phyloP scores from a whole-genome alignment of 1,140 invertebrate species.

The Drosophila parabipectinata region DNA sequence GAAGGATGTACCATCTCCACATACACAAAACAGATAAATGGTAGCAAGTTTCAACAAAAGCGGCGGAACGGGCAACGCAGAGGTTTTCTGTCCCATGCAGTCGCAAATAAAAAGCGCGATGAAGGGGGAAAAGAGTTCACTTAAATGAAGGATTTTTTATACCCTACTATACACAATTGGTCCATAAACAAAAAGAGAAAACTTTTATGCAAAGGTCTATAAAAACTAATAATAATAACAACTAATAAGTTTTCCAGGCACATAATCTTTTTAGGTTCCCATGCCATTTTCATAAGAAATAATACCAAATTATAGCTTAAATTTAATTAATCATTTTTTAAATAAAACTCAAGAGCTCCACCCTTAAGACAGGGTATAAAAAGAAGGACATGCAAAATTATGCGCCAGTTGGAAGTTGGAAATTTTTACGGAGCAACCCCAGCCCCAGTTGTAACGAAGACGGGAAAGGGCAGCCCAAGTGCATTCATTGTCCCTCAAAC shows the following conservation, averaged over 20 bases:
- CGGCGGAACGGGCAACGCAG: slow-evolving; percentile 55
- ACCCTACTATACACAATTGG: too few relatives aligned
- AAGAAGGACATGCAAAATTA: slow-evolving; percentile 69
- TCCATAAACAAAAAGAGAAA: too few relatives aligned
- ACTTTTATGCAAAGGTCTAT: too few relatives aligned
- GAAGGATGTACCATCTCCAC: slow-evolving; percentile 17
- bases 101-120: slow-evolving; percentile 2
- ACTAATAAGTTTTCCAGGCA: too few relatives aligned
- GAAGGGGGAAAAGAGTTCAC: background rate
- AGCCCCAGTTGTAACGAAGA: slow-evolving; percentile 7
- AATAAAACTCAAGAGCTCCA: background rate
- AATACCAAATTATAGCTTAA: background rate
- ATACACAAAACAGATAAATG: slow-evolving; percentile 76
- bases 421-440: slow-evolving; percentile 71
- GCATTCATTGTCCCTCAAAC: slow-evolving; percentile 72
- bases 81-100: slow-evolving; percentile 16
- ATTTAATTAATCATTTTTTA: background rate
- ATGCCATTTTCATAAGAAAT: too few relatives aligned
- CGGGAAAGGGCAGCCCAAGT: slow-evolving; percentile 45
- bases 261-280: too few relatives aligned
- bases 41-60: slow-evolving; percentile 75
- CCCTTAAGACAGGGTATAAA: background rate
- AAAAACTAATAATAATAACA: too few relatives aligned
- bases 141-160: background rate
- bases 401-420: slow-evolving; percentile 67